Evolutionary conservation across 2,888 invertebrate species (phyloP).

Genomic region (Mimachlamys varia): DNA sequence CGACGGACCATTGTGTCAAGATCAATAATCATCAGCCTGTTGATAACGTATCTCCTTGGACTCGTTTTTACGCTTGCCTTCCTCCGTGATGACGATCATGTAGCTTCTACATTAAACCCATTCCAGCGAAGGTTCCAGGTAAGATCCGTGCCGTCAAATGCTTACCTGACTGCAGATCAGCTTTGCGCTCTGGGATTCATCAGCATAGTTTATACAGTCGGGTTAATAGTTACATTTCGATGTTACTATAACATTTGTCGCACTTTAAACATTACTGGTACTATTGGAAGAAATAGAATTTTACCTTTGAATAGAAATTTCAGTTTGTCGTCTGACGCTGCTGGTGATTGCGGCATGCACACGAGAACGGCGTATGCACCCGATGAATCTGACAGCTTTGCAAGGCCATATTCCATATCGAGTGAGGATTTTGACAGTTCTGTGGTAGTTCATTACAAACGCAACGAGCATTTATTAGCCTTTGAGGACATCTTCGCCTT

Average conservation of each 20-base stretch:
- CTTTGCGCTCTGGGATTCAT: slow-evolving; percentile 63
- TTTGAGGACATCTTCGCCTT: slow-evolving; percentile 72
- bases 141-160: slow-evolving; percentile 38
- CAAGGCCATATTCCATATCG: slow-evolving; percentile 61
- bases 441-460: slow-evolving; percentile 73
- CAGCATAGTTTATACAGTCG: slow-evolving; percentile 62
- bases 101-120: slow-evolving; percentile 66
- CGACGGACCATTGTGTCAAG: slow-evolving; percentile 72
- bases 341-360: slow-evolving; percentile 47
- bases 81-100: slow-evolving; percentile 57
- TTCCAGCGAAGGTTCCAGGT: slow-evolving; percentile 59
- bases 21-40: slow-evolving; percentile 72
- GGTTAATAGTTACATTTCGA: slow-evolving; percentile 60
- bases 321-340: slow-evolving; percentile 66
- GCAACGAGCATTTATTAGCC: slow-evolving; percentile 63
- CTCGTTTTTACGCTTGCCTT: slow-evolving; percentile 68
- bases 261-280: slow-evolving; percentile 63
- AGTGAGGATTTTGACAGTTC: slow-evolving; percentile 53
- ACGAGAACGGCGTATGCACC: slow-evolving; percentile 42
- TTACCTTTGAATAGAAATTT: slow-evolving; percentile 60
- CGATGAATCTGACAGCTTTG: slow-evolving; percentile 38
- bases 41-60: slow-evolving; percentile 67
- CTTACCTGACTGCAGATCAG: slow-evolving; percentile 54
- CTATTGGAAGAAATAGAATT: slow-evolving; percentile 68
- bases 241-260: slow-evolving; percentile 74